Conservation (phyloP, 1,140 invertebrate species). For the Lasioglossum baleicum region DNA sequence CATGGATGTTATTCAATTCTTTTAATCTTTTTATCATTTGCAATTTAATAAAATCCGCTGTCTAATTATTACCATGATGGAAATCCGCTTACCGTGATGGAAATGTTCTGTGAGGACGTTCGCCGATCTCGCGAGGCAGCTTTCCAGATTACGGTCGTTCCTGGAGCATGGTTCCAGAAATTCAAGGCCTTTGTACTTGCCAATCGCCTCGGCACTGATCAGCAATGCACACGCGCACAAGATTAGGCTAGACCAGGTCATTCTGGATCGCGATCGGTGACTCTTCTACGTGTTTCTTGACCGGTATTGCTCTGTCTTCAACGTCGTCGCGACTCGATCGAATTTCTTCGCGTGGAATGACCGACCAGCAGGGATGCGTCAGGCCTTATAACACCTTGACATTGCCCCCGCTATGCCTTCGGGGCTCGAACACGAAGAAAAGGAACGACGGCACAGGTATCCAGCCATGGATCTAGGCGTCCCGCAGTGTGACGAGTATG, state of each 20-base stretch:
- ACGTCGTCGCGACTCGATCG: conserved; percentile 46
- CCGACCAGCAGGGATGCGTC: conserved; percentile 70
- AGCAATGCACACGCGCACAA: conserved; percentile 54
- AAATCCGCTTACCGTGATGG: conserved; percentile 77
- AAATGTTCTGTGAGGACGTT: conserved; percentile 86
- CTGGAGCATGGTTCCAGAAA: conserved; percentile 86
- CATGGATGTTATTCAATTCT: too few species aligned
- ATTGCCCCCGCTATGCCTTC: conserved; percentile 73
- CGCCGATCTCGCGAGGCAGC: conserved; percentile 85
- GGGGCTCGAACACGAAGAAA: conserved; percentile 25
- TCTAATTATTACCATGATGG: too few species aligned
- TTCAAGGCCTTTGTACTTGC: conserved; percentile 74
- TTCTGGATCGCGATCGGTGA: background rate
- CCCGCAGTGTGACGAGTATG: background rate
- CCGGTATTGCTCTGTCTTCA: background rate
- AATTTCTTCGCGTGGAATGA: conserved; percentile 73
- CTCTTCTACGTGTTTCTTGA: background rate
- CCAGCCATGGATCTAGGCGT: background rate
- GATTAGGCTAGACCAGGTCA: conserved; percentile 36
- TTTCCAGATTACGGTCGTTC: conserved; percentile 85
- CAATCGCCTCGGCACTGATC: conserved; percentile 56
- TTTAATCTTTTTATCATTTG: too few species aligned
- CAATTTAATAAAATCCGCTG: too few species aligned
- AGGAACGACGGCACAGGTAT: conserved; percentile 12
- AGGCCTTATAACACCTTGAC: conserved; percentile 79